phyloP scores from a whole-genome alignment of 2,797 vertebrate species.

The Sebastes hubbsi region DNA sequence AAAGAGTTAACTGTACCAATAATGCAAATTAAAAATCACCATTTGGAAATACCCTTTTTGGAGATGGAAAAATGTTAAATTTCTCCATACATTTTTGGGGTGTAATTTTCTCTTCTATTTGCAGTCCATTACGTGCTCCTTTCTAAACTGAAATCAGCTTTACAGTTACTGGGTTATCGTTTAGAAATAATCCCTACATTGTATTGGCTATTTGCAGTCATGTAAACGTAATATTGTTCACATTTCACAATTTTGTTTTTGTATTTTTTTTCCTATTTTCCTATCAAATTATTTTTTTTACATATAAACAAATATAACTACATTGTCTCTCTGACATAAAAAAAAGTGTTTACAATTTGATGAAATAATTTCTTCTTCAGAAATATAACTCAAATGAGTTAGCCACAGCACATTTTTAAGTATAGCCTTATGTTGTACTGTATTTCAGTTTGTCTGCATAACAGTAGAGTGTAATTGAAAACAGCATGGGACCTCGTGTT shows the following conservation, averaged over 20 bases:
- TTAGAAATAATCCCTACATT: neutral
- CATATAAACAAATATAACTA: neutral
- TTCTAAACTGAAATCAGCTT: too few species aligned
- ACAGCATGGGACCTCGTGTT: conserved; percentile 61
- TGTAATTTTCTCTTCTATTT: neutral
- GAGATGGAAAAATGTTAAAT: neutral
- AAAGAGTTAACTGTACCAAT: neutral
- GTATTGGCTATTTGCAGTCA: neutral
- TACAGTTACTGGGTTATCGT: neutral
- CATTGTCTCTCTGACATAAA: neutral
- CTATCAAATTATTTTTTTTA: neutral
- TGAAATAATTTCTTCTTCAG: conserved; percentile 12
- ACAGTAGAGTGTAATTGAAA: conserved; percentile 65
- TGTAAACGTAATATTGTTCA: neutral
- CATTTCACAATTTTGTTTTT: neutral
- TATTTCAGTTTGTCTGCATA: conserved; percentile 51
- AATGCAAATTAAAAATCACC: neutral
- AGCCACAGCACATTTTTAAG: conserved; percentile 49
- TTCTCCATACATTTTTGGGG: neutral
- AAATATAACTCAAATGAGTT: conserved; percentile 31
- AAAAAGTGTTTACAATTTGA: conserved; percentile 24
- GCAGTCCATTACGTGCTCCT: too few species aligned
- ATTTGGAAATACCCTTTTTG: neutral
- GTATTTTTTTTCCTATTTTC: neutral
- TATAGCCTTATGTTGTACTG: conserved; percentile 55